Conservation (phyloP, 2,113 vertebrate genomes). For the Anhinga anhinga region DNA sequence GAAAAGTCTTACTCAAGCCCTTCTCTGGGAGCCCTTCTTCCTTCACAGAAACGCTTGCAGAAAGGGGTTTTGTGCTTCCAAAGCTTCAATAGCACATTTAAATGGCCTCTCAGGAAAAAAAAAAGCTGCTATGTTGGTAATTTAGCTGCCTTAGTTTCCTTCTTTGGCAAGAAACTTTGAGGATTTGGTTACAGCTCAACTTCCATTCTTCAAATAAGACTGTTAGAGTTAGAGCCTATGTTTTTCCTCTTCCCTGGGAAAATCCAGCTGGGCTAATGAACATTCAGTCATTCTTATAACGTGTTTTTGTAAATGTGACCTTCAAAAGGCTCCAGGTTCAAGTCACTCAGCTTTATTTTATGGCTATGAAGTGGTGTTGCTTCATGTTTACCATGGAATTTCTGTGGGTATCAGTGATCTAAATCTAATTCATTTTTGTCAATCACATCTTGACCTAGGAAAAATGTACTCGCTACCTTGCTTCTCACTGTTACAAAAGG, state of each 20-base stretch:
- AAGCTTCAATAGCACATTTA: background rate
- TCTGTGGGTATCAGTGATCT: background rate
- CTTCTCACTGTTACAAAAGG: background rate
- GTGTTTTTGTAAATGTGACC: background rate
- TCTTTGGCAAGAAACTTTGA: background rate
- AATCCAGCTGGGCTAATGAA: background rate
- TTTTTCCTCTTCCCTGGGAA: background rate
- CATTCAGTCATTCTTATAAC: background rate
- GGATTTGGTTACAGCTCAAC: background rate
- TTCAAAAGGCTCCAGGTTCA: background rate
- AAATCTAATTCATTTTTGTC: background rate
- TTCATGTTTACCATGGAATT: background rate
- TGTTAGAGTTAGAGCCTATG: background rate
- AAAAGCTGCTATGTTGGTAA: background rate
- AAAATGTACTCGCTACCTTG: background rate
- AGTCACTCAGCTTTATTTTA: background rate
- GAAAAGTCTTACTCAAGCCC: background rate
- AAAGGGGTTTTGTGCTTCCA: background rate
- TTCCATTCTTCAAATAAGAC: background rate
- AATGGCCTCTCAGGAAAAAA: background rate
- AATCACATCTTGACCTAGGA: background rate
- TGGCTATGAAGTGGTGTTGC: background rate
- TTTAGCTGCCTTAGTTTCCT: background rate
- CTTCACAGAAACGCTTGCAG: background rate
- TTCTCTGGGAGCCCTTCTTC: background rate